phyloP scores from a whole-genome alignment of 2,113 vertebrate species.

The Gallinago jamesoni region DNA sequence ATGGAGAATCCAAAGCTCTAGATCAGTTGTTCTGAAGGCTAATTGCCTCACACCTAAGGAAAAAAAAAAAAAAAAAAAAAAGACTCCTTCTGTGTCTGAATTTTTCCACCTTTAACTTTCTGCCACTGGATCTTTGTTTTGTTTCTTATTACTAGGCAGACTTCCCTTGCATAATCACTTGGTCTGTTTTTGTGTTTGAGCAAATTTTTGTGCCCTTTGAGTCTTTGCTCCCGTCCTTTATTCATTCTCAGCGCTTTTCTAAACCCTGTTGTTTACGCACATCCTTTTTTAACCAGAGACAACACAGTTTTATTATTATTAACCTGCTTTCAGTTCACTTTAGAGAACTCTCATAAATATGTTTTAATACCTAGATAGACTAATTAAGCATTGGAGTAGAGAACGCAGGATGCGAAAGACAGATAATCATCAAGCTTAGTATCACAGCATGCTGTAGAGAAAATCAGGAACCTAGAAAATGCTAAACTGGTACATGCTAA shows the following conservation, averaged over 20 bases:
- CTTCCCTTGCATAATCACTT: not conserved
- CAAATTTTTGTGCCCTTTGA: not conserved
- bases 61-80: not conserved
- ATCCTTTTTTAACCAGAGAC: not conserved
- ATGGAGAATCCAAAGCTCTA: not conserved
- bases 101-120: not conserved
- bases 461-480: not conserved
- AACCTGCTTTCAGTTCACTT: not conserved
- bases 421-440: not conserved
- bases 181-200: not conserved
- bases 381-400: not conserved
- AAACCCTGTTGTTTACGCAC: not conserved
- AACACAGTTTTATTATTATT: not conserved
- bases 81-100: not conserved
- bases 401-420: not conserved
- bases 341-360: not conserved
- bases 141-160: not conserved
- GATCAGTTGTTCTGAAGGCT: not conserved
- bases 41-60: not conserved
- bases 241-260: not conserved
- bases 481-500: not conserved
- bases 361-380: not conserved
- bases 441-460: not conserved
- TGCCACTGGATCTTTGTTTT: not conserved
- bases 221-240: not conserved